Evolutionary conservation across 1,140 invertebrate genomes (phyloP).

Genomic region (Cataglyphis hispanica): DNA sequence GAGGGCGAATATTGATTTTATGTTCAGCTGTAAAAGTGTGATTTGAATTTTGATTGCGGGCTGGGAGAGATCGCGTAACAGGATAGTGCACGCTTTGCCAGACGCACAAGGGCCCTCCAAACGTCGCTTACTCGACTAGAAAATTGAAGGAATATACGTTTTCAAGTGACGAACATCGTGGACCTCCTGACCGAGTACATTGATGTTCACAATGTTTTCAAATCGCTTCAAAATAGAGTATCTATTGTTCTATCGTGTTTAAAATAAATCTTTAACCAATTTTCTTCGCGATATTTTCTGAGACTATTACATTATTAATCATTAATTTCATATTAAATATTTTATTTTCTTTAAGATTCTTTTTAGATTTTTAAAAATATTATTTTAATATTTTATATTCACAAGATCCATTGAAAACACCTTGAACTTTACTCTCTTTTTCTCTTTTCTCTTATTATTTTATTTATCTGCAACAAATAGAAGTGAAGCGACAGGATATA

Average conservation of each 20-base stretch:
- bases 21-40: constrained; percentile 85
- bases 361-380: not conserved
- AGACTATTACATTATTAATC: not conserved
- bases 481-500: not conserved
- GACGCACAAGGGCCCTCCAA: constrained; percentile 84
- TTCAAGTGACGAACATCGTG: constrained; percentile 77
- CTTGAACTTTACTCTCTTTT: not conserved
- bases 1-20: constrained; percentile 86
- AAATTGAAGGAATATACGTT: constrained; percentile 85
- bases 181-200: constrained; percentile 61
- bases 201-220: constrained; percentile 38
- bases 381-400: not conserved
- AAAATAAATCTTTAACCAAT: constrained; percentile 15
- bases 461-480: constrained; percentile 4
- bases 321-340: not conserved
- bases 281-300: constrained; percentile 16
- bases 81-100: constrained; percentile 87
- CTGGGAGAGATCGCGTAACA: constrained; percentile 86
- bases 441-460: not conserved
- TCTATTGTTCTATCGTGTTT: constrained; percentile 6
- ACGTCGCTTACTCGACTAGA: constrained; percentile 85
- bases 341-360: not conserved
- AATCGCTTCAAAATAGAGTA: constrained; percentile 1
- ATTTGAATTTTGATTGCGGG: constrained; percentile 87
- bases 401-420: not conserved